phyloP scores from a whole-genome alignment of 2,113 vertebrate genomes.

The Mustela lutreola region DNA sequence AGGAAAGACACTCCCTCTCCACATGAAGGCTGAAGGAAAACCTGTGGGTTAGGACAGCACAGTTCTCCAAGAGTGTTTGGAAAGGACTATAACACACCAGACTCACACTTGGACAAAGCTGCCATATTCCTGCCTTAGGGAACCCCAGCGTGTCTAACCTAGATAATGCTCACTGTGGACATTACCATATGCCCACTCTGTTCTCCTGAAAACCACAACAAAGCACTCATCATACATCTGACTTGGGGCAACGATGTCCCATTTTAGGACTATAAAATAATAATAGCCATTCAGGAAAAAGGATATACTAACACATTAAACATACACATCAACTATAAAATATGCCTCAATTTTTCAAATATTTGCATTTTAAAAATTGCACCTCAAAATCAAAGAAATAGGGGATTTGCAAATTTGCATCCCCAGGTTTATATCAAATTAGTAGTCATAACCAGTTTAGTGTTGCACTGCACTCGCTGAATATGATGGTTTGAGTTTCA shows the following conservation, averaged over 20 bases:
- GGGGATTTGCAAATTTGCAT: neutral
- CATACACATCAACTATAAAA: neutral
- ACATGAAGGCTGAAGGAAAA: neutral
- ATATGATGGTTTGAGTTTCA: slow-evolving; percentile 10
- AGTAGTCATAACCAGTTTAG: neutral
- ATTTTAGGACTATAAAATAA: slow-evolving; percentile 14
- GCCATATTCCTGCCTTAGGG: neutral
- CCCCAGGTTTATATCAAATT: neutral
- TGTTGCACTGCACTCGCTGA: neutral
- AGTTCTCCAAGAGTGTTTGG: neutral
- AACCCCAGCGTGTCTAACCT: neutral
- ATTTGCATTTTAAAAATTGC: neutral
- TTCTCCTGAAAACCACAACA: neutral
- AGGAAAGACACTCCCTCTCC: neutral
- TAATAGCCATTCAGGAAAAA: neutral
- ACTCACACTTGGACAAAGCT: neutral
- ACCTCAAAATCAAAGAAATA: slow-evolving; percentile 52
- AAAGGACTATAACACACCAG: neutral
- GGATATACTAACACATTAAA: neutral
- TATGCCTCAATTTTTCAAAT: neutral
- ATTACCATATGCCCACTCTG: neutral
- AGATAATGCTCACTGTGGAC: neutral
- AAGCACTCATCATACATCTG: neutral
- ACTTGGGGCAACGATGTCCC: neutral
- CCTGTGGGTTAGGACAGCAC: neutral